A percentile compares a stretch with the other conserved stretches of the same genome.
Evolutionary conservation across 2,113 vertebrate genomes (phyloP).

Genomic region (Calypte anna): DNA sequence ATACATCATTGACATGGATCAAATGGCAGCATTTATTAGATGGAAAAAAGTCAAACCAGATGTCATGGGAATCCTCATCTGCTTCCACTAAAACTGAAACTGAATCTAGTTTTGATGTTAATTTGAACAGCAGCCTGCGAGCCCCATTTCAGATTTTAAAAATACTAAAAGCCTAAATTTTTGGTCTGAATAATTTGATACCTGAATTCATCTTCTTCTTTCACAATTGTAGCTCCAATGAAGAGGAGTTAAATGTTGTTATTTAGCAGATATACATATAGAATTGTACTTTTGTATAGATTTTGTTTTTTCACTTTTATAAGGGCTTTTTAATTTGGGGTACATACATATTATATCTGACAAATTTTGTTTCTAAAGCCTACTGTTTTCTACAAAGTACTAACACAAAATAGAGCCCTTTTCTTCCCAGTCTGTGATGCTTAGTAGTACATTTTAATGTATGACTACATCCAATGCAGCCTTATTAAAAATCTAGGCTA

Average conservation of each 20-base stretch:
- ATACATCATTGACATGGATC: slow-evolving; percentile 11
- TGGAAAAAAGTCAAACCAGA: slow-evolving; percentile 51
- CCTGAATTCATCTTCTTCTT: neutral
- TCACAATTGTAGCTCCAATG: neutral
- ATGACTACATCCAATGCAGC: neutral
- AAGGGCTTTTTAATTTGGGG: neutral
- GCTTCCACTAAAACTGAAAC: slow-evolving; percentile 56
- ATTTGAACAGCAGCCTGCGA: slow-evolving; percentile 27
- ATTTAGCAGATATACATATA: neutral
- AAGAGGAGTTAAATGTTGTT: neutral
- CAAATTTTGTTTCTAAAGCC: neutral
- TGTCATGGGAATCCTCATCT: slow-evolving; percentile 54
- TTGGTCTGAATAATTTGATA: neutral
- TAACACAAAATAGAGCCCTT: neutral
- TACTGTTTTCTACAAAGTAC: neutral
- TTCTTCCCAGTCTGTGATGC: neutral
- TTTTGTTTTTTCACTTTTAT: neutral
- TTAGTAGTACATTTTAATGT: neutral
- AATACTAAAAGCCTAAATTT: slow-evolving; percentile 5
- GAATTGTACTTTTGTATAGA: neutral
- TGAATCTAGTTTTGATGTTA: slow-evolving; percentile 36
- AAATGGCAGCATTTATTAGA: slow-evolving; percentile 38
- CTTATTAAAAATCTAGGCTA: neutral
- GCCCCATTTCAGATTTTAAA: neutral
- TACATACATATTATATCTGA: neutral